Evolutionary conservation across 1,140 invertebrate genomes (phyloP), one percentile per base, ranked within the genome.

Genomic region (Melipona quadrifasciata): DNA sequence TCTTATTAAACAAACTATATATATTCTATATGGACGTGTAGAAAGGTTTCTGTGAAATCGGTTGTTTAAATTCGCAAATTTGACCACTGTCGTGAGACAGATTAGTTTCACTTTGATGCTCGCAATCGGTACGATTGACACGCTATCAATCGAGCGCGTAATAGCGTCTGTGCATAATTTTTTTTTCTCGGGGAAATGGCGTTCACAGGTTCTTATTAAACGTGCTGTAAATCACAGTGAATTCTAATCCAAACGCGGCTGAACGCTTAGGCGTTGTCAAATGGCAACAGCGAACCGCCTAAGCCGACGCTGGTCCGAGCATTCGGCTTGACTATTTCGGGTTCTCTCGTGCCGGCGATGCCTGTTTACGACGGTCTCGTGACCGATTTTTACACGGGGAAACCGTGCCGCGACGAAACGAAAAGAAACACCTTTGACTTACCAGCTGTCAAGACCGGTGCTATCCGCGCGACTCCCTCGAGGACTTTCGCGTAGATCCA

Each of bases 281-380:
- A 87, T 85, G 76, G 86, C 82, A 84, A 85, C 82, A 71, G 74
- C 55, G 74, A 78, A 34, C 2, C 80, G 74, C 27, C 71, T 86
- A 86, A 86, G 85, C 82, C 85, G 85, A 68, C 76, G 76, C 74
- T 75, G 81, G 78, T 85, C 78, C 57, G 78, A 87, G 79, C 82
- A 80, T 86, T 87, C 71, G 79, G 78, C 77, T 85, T 86, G 67
- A 85, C 86, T 87, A 87, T 85, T 85, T 87, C 83, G 76, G 73
- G 84, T 85, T 73, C 77, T 72, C 71, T 39, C 34, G 86, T 31
- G 83, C 31, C 78, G 76, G 53, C 58, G 70, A 84, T 61, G 71
- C 57, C 75, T 80, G 76, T 85, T 84, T 80, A 75, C 82, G 71
- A 58, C 65, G 76, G 55, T 84, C 77, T 79, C 71, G 57, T 78